Evolutionary conservation across 1,140 invertebrate species (phyloP).

Genomic region (Heliconius melpomene): DNA sequence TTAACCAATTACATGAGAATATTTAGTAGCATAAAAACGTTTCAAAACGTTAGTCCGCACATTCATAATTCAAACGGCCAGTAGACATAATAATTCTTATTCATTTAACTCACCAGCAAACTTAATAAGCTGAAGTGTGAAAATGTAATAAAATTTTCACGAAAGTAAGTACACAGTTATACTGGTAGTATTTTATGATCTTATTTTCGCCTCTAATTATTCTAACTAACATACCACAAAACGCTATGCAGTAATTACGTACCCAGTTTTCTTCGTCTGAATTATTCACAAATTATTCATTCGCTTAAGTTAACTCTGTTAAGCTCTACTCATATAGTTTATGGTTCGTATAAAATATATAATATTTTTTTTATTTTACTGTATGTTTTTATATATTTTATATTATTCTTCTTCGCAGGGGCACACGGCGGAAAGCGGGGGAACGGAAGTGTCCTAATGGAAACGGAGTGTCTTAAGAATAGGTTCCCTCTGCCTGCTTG

Average conservation of each 20-base stretch:
- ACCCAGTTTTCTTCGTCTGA: conserved; percentile 11
- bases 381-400: too few relatives aligned
- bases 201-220: conserved; percentile 18
- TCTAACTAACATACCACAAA: conserved; percentile 16
- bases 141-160: conserved; percentile 22
- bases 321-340: background rate
- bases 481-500: too few relatives aligned
- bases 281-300: conserved; percentile 16
- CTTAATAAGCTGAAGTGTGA: conserved; percentile 21
- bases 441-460: too few relatives aligned
- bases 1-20: too few relatives aligned
- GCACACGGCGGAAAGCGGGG: too few relatives aligned
- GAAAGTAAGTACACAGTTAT: background rate
- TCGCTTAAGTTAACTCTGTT: background rate
- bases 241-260: conserved; percentile 19
- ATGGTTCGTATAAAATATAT: background rate
- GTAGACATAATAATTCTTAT: conserved; percentile 13
- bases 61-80: conserved; percentile 4
- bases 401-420: too few relatives aligned
- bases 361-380: background rate
- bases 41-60: background rate
- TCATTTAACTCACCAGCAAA: conserved; percentile 10
- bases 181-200: conserved; percentile 15
- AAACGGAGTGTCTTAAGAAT: too few relatives aligned
- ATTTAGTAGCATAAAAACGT: background rate